Evolutionary conservation across 2,888 invertebrate genomes (phyloP).

Genomic region (Automeris io): DNA sequence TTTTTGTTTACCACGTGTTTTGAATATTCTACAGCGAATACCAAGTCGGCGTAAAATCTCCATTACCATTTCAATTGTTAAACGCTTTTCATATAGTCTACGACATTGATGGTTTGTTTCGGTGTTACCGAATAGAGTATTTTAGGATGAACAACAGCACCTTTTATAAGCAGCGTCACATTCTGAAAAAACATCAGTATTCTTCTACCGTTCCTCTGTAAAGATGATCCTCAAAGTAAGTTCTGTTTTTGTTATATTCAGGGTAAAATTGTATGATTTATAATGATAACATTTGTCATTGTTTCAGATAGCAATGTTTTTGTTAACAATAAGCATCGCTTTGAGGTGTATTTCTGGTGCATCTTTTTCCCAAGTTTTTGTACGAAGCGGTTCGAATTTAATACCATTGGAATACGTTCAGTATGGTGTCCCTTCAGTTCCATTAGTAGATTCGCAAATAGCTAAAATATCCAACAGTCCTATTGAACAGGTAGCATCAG

Average conservation of each 20-base stretch:
- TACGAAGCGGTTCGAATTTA: constrained; percentile 39
- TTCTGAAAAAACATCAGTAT: constrained; percentile 64
- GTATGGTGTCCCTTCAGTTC: constrained; percentile 40
- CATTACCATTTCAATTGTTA: constrained; percentile 71
- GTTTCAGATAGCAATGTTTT: constrained; percentile 38
- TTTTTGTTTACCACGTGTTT: constrained; percentile 54
- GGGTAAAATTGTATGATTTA: constrained; percentile 7
- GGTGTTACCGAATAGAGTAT: constrained; percentile 69
- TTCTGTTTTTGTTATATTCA: constrained; percentile 15
- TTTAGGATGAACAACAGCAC: constrained; percentile 56
- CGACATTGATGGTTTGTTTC: constrained; percentile 75
- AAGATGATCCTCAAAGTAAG: constrained; percentile 69
- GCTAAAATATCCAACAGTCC: constrained; percentile 40
- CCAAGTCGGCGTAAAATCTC: constrained; percentile 53
- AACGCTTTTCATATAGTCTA: constrained; percentile 58
- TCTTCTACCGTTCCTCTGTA: constrained; percentile 55
- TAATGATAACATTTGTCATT: constrained; percentile 12
- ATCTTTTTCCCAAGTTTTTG: constrained; percentile 53
- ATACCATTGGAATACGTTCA: constrained; percentile 39
- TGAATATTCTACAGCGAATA: constrained; percentile 52
- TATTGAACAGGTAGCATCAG: constrained; percentile 28
- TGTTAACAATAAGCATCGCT: constrained; percentile 26
- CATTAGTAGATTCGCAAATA: constrained; percentile 29
- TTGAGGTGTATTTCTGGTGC: constrained; percentile 29
- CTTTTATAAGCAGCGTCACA: constrained; percentile 60